A percentile compares a stretch with the other conserved stretches of the same genome.
Conservation (phyloP, 53 echinoderm and acorn worm species). For the Hippasteria phrygiana region DNA sequence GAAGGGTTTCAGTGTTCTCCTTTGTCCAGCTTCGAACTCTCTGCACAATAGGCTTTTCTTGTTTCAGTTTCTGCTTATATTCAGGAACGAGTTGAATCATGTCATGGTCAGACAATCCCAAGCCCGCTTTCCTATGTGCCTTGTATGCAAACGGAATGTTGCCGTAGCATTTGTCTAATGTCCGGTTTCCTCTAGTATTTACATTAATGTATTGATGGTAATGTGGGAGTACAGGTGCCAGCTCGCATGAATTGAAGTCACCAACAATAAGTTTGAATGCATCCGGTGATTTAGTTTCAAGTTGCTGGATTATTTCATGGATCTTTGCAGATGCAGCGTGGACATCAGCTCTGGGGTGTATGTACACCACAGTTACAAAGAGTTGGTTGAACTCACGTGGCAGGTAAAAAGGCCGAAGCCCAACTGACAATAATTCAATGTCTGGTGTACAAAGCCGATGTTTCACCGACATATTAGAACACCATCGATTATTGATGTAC, state of each 20-base stretch:
- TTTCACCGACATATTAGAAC: neutral
- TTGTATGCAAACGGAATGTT: neutral
- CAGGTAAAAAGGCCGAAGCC: no score
- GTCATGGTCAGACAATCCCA: neutral
- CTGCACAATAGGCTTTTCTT: neutral
- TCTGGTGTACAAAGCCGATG: neutral
- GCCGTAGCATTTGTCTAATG: neutral
- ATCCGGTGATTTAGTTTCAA: neutral
- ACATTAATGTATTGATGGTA: neutral
- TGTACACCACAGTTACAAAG: neutral
- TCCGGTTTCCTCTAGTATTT: no score
- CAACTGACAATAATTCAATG: neutral
- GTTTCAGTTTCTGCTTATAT: neutral
- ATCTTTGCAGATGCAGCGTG: neutral
- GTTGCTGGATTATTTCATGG: neutral
- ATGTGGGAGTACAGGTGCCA: neutral
- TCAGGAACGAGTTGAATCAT: neutral
- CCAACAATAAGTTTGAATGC: constrained; percentile 4
- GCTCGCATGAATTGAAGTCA: neutral
- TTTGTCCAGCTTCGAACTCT: constrained; percentile 4
- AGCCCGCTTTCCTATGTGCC: neutral
- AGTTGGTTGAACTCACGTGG: neutral
- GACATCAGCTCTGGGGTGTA: neutral
- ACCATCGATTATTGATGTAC: neutral
- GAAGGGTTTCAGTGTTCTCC: neutral